These are phyloP conservation scores for Takifugu ocellatus DNA, from an alignment of 2,797 vertebrate genomes.

Conservation along the genomic window DNA sequence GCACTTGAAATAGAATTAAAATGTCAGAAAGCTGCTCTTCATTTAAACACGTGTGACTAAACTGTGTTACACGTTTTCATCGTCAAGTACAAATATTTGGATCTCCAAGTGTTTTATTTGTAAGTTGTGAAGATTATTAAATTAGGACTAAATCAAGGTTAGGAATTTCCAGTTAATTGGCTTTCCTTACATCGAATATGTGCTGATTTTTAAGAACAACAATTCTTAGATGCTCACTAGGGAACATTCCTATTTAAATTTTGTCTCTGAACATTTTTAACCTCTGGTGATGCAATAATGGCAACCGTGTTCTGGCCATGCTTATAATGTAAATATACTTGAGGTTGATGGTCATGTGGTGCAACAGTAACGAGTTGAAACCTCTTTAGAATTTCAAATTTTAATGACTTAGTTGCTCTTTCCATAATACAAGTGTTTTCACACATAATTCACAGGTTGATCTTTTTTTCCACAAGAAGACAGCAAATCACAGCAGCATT, in stretches of 20 bases:
- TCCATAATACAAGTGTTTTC: background rate
- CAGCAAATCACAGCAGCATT: background rate
- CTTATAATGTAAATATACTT: conserved; percentile 31
- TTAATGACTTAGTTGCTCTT: too few species aligned
- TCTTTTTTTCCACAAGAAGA: background rate
- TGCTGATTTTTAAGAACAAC: background rate
- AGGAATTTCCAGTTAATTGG: background rate
- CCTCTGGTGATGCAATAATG: background rate
- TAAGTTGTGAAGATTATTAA: conserved; percentile 14
- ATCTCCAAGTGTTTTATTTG: conserved; percentile 17
- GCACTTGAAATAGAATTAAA: conserved; percentile 40
- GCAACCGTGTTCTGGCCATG: too few species aligned
- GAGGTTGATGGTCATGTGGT: conserved; percentile 6
- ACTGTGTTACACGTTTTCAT: conserved; percentile 15
- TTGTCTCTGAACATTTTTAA: background rate
- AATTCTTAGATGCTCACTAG: background rate
- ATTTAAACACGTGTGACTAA: conserved; percentile 17
- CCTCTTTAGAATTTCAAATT: too few species aligned
- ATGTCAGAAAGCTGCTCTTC: conserved; percentile 23
- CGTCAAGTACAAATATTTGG: conserved; percentile 13
- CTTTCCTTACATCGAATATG: conserved; percentile 1
- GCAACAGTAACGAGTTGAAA: background rate
- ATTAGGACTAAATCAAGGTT: background rate
- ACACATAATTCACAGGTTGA: background rate
- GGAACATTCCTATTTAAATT: background rate